Base-by-base conservation (phyloP, 64 coral and sea anemone genomes). In the Pachyseris speciosa region DNA sequence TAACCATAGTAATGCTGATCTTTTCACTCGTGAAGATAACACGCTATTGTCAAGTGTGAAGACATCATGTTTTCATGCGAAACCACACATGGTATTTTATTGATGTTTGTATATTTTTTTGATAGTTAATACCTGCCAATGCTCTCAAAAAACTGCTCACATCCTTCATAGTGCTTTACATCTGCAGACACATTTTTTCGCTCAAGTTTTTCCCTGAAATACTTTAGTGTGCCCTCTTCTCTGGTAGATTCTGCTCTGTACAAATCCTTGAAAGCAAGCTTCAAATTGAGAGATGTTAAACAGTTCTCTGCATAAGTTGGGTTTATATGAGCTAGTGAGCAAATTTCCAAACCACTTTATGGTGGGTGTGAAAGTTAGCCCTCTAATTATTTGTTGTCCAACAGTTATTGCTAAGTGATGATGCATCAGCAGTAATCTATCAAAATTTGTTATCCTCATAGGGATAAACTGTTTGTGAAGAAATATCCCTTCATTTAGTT, bases 101-200 rank as follows among this genome's bases (percentile, higher is more conserved):
- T 61, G 58, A 61, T 61, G 58, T 61, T 61, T 61, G 0, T 61
- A 53, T 53, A 53, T 53, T 61, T 61, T 61, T 61, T 61, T 61
- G 7, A 61, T 61, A 61, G 58, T 25, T 9, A 25, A 61, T 61
- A 61, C 58, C 58, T 61, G 58, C 58, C 58, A 61, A 61, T 9
- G 58, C 58, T 61, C 57, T 61, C 57, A 61, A 61, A 61, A 61
- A 61, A 61, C 57, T 61, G 57, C 57, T 61, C 57, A 61, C 25
- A 61, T 61, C 58, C 24, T 61, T 61, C 51, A 19, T 55, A 55
- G 20, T 55, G 51, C 20, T 55, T 55, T 55, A 55, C 51, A 2
- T 55, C 51, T 19, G 20, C 13, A 17, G 51, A 55, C 13, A 55
- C 51, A 55, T 55, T 55, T 19, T 55, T 55, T 19, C 51, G 15